phyloP scores from a whole-genome alignment of 35 echinoderm and acorn worm species.

The Heliocidaris tuberculata region DNA sequence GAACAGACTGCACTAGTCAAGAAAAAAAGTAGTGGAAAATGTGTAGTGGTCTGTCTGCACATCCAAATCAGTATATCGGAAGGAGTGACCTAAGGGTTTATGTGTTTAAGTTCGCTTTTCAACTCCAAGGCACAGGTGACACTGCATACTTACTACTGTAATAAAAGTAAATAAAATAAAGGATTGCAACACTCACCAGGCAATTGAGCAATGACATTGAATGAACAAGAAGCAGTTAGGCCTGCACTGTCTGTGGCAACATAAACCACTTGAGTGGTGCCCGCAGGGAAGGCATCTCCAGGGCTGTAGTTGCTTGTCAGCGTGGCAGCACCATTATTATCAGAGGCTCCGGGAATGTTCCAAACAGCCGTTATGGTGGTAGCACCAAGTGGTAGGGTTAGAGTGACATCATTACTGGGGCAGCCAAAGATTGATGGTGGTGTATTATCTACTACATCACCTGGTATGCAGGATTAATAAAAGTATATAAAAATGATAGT shows the following conservation, averaged over 20 bases:
- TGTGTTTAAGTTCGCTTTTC: too few relatives aligned
- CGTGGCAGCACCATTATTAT: conserved; percentile 42
- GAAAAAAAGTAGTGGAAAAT: too few relatives aligned
- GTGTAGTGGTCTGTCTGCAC: too few relatives aligned
- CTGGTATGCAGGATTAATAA: neutral
- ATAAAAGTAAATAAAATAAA: too few relatives aligned
- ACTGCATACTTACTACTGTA: too few relatives aligned
- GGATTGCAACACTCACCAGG: neutral
- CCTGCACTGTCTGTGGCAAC: conserved; percentile 55
- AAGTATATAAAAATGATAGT: neutral
- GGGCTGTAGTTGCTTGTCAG: conserved; percentile 34
- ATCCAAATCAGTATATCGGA: too few relatives aligned
- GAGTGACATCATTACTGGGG: neutral
- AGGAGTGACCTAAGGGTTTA: too few relatives aligned
- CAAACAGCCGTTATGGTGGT: conserved; percentile 40
- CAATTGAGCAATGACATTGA: conserved; percentile 30
- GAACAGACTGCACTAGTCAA: too few relatives aligned
- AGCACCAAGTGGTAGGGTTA: neutral
- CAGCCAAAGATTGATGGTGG: neutral
- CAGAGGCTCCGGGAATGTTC: conserved; percentile 49
- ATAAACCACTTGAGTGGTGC: conserved; percentile 53
- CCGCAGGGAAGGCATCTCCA: conserved; percentile 37
- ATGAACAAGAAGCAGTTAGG: conserved; percentile 45
- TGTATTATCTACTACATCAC: conserved; percentile 14
- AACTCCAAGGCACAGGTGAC: too few relatives aligned